A percentile compares a stretch with the other conserved stretches of the same genome.
These are phyloP conservation scores for Muntiacus muntjak DNA, from an alignment of 2,113 vertebrate genomes.

Conservation along the genomic window DNA sequence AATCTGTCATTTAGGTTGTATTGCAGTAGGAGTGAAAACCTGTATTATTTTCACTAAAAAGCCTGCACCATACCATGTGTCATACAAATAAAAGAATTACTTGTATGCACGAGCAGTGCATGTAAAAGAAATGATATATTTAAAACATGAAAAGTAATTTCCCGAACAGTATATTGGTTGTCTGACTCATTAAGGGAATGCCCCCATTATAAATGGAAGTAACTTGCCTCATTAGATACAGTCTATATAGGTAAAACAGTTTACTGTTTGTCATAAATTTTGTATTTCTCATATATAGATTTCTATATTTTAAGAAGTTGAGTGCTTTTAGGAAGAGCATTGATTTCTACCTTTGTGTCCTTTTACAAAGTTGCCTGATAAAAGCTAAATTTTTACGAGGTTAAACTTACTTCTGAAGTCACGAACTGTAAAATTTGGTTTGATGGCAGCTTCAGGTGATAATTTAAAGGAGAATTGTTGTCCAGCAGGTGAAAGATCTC, in stretches of 20 bases:
- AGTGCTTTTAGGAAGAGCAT: background rate
- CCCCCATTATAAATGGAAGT: background rate
- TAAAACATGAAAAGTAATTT: background rate
- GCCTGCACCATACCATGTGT: background rate
- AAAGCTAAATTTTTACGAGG: background rate
- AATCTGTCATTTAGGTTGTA: background rate
- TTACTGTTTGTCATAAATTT: background rate
- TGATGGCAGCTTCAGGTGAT: conserved; percentile 87
- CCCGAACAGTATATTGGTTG: background rate
- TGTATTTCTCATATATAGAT: background rate
- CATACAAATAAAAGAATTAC: background rate
- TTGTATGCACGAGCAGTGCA: background rate
- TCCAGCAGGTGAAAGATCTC: conserved; percentile 89
- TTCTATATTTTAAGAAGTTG: background rate
- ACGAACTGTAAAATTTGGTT: conserved; percentile 95
- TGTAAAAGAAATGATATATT: background rate
- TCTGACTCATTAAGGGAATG: background rate
- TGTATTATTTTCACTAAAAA: background rate
- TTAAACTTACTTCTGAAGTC: conserved; percentile 94
- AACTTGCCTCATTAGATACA: background rate
- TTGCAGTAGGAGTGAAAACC: background rate
- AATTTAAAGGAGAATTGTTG: conserved; percentile 94
- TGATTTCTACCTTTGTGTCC: background rate
- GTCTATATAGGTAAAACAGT: background rate
- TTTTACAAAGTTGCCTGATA: background rate